Percentiles rank a stretch among this genome's conserved stretches.
phyloP scores from a whole-genome alignment of 2,113 vertebrate genomes.

The Colius striatus region DNA sequence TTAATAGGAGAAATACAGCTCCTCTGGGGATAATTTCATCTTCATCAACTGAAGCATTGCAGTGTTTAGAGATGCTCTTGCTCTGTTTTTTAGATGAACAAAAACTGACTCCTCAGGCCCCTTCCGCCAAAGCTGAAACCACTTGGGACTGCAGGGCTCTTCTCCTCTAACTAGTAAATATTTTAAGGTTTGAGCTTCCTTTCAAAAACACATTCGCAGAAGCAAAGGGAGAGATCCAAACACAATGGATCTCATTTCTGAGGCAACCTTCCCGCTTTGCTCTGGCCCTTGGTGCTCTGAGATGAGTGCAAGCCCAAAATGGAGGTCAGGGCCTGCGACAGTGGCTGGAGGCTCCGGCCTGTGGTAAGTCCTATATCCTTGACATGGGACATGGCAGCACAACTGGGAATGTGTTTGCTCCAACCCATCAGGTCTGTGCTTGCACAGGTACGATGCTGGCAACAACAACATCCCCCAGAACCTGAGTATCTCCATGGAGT shows the following conservation, averaged over 20 bases:
- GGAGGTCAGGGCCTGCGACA: rapidly evolving
- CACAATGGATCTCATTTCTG: neutral
- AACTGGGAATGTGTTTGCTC: rapidly evolving
- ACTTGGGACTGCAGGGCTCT: neutral
- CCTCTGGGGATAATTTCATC: neutral
- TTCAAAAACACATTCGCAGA: neutral
- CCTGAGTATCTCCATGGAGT: neutral
- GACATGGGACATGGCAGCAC: rapidly evolving
- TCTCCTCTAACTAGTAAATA: neutral
- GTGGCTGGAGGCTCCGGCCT: neutral
- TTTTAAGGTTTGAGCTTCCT: neutral
- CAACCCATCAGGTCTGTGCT: neutral
- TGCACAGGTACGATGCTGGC: rapidly evolving
- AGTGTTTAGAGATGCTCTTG: neutral
- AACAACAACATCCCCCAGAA: neutral
- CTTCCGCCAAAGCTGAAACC: neutral
- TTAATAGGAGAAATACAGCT: neutral
- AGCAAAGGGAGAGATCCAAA: neutral
- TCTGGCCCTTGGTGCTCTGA: rapidly evolving
- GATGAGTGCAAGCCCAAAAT: neutral
- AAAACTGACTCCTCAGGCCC: neutral
- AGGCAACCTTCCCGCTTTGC: rapidly evolving
- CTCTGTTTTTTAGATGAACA: neutral
- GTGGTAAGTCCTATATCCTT: rapidly evolving
- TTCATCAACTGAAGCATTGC: neutral